These are phyloP conservation scores for Periophthalmus modestus DNA, from an alignment of 2,113 vertebrate species.

Conservation along the genomic window DNA sequence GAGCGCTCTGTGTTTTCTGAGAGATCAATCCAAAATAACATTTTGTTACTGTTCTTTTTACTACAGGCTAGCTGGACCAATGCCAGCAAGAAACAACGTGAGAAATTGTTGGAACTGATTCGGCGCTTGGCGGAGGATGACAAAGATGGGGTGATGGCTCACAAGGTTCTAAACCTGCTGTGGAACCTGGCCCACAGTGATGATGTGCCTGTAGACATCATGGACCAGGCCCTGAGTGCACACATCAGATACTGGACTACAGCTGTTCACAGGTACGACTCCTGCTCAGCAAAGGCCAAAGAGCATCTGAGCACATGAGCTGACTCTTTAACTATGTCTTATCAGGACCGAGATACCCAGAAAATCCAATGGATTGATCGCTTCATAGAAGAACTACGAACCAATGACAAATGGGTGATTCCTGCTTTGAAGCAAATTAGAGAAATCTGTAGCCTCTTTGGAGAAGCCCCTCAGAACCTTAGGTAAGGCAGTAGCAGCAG, in stretches of 20 bases:
- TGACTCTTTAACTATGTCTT: constrained; percentile 11
- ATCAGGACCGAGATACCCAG: constrained; percentile 95
- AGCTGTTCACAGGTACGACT: constrained; percentile 95
- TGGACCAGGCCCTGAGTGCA: constrained; percentile 98
- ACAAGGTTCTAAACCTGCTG: constrained; percentile 96
- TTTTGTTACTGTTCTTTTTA: constrained; percentile 4
- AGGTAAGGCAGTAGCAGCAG: constrained; percentile 80
- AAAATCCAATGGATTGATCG: constrained; percentile 99
- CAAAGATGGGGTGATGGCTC: constrained; percentile 98
- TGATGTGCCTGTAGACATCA: constrained; percentile 98
- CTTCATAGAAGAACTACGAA: constrained; percentile 98
- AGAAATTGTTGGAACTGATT: constrained; percentile 97
- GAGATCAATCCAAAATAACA: not conserved
- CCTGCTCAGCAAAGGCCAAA: not conserved
- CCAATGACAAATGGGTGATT: constrained; percentile 99
- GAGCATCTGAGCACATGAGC: not conserved
- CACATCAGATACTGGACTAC: constrained; percentile 99
- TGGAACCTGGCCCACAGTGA: constrained; percentile 99
- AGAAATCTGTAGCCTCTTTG: constrained; percentile 99
- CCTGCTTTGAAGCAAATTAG: constrained; percentile 98
- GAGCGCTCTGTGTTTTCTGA: not conserved
- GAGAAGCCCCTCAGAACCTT: constrained; percentile 97
- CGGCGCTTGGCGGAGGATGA: constrained; percentile 97
- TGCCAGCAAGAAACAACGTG: constrained; percentile 98
- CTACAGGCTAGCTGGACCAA: constrained; percentile 98